Conservation (phyloP, 2,113 vertebrate genomes). For the Nothoprocta perdicaria region DNA sequence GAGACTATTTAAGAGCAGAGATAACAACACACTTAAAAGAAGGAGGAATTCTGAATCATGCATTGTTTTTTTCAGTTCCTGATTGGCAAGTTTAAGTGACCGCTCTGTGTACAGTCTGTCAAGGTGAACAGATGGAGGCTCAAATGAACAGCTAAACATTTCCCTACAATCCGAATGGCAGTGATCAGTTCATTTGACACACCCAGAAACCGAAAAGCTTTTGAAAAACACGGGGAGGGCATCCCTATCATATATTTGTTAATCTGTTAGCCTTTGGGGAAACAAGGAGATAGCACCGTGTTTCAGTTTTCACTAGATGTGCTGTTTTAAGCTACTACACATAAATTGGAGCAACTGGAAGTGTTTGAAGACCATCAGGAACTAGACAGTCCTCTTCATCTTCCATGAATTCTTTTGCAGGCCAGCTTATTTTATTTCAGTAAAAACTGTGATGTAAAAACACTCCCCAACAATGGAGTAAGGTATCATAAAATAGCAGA, state of each 20-base stretch:
- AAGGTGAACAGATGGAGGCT: background rate
- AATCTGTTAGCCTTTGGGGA: background rate
- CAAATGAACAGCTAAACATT: background rate
- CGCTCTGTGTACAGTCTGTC: accelerated
- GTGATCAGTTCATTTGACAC: background rate
- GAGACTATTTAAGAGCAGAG: background rate
- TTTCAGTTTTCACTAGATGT: background rate
- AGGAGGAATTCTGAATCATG: background rate
- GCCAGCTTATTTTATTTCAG: background rate
- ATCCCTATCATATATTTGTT: background rate
- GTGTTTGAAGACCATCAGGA: background rate
- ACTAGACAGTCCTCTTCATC: background rate
- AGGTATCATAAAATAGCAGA: background rate
- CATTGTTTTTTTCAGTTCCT: background rate
- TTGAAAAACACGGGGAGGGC: background rate
- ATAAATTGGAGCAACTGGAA: background rate
- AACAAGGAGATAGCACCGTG: background rate
- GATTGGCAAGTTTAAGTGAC: background rate
- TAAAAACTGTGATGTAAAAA: background rate
- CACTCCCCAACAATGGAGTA: background rate
- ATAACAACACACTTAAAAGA: background rate
- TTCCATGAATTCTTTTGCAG: background rate
- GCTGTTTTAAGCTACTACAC: background rate
- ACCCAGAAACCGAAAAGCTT: background rate
- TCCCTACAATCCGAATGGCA: background rate